Percentiles rank a stretch among this genome's conserved stretches.
Conservation (phyloP, 2,888 invertebrate genomes). For the Pycnomerus fuliginosus region DNA sequence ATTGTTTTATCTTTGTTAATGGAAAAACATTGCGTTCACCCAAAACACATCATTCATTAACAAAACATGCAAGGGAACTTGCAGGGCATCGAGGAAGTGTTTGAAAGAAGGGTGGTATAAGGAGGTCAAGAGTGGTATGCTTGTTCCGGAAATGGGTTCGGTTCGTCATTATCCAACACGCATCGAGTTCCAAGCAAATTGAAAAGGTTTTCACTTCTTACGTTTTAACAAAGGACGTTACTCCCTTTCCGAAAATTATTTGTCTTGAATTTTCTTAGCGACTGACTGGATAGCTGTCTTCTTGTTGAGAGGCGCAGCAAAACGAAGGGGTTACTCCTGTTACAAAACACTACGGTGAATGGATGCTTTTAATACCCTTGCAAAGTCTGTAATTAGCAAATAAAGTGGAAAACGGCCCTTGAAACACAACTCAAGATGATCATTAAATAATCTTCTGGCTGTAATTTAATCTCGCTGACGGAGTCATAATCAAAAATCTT, state of each 20-base stretch:
- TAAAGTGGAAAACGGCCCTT: slow-evolving; percentile 21
- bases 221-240: slow-evolving; percentile 22
- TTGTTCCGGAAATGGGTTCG: slow-evolving; percentile 21
- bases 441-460: slow-evolving; percentile 17
- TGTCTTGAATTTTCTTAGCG: too few relatives aligned
- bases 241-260: slow-evolving; percentile 23
- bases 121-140: slow-evolving; percentile 27
- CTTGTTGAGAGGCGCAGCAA: too few relatives aligned
- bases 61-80: too few relatives aligned
- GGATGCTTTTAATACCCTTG: slow-evolving; percentile 18
- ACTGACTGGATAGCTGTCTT: too few relatives aligned
- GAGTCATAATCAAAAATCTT: not conserved
- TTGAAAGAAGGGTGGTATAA: slow-evolving; percentile 29
- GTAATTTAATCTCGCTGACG: not conserved
- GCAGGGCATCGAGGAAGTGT: too few relatives aligned
- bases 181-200: slow-evolving; percentile 11
- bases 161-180: slow-evolving; percentile 22
- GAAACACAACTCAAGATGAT: slow-evolving; percentile 20
- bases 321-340: slow-evolving; percentile 6
- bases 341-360: slow-evolving; percentile 9
- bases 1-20: too few relatives aligned
- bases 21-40: too few relatives aligned
- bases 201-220: slow-evolving; percentile 14
- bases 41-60: too few relatives aligned
- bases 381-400: slow-evolving; percentile 21